These are phyloP conservation scores for Noctua pronuba DNA, from an alignment of 2,888 invertebrate species.

Conservation along the genomic window DNA sequence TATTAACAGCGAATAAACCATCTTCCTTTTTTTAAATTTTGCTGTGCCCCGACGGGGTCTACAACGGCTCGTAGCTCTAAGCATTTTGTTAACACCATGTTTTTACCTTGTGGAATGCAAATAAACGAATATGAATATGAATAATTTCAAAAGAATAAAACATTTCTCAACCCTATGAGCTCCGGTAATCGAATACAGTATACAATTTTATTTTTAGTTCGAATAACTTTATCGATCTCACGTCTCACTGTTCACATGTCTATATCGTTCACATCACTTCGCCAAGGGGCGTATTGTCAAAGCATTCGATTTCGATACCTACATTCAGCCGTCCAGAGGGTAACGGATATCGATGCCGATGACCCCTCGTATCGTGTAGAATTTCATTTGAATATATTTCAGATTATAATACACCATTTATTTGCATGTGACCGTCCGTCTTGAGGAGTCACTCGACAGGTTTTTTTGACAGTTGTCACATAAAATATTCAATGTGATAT, in stretches of 20 bases:
- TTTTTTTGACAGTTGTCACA: slow-evolving; percentile 53
- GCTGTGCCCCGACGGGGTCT: too few relatives aligned
- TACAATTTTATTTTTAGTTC: slow-evolving; percentile 44
- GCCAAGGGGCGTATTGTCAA: slow-evolving; percentile 59
- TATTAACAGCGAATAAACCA: background rate
- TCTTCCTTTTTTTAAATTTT: too few relatives aligned
- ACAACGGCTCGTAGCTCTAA: too few relatives aligned
- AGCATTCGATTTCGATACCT: slow-evolving; percentile 60
- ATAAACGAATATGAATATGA: too few relatives aligned
- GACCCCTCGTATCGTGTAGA: slow-evolving; percentile 63
- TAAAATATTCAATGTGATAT: slow-evolving; percentile 39
- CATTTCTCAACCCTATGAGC: slow-evolving; percentile 12
- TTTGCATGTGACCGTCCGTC: slow-evolving; percentile 52
- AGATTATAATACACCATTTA: slow-evolving; percentile 57
- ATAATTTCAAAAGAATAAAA: slow-evolving; percentile 2
- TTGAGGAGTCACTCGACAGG: slow-evolving; percentile 39
- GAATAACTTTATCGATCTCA: slow-evolving; percentile 58
- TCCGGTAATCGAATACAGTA: slow-evolving; percentile 53
- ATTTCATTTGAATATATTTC: slow-evolving; percentile 65
- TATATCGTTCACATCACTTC: slow-evolving; percentile 59
- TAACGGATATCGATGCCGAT: slow-evolving; percentile 65
- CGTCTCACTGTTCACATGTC: slow-evolving; percentile 61
- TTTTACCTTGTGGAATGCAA: too few relatives aligned
- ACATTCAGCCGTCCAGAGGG: slow-evolving; percentile 50
- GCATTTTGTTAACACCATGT: too few relatives aligned